These are phyloP conservation scores for Latrodectus elegans DNA, from an alignment of 2,888 invertebrate species.

Conservation along the genomic window DNA sequence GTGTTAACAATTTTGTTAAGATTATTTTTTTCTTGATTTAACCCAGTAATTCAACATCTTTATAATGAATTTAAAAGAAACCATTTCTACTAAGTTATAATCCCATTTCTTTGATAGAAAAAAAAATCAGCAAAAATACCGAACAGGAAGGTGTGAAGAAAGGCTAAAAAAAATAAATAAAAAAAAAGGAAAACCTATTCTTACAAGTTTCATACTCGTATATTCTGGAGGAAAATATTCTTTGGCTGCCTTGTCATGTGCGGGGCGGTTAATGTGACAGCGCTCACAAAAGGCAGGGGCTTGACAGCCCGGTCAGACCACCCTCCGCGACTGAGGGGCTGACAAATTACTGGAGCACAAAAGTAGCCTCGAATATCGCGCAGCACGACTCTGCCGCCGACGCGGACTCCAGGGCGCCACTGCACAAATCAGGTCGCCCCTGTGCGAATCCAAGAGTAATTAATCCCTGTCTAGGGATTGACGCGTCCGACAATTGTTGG, in stretches of 20 bases:
- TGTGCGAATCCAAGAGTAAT: constrained; percentile 46
- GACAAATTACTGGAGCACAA: constrained; percentile 63
- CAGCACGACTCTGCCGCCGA: constrained; percentile 36
- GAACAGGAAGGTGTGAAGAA: too few relatives aligned
- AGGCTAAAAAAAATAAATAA: too few relatives aligned
- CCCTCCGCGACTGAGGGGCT: constrained; percentile 49
- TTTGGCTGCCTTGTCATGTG: constrained; percentile 47
- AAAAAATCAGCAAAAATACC: too few relatives aligned
- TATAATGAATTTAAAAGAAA: too few relatives aligned
- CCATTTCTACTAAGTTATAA: too few relatives aligned
- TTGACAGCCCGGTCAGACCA: constrained; percentile 54
- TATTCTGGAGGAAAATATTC: constrained; percentile 2
- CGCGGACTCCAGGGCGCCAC: constrained; percentile 43
- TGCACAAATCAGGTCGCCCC: constrained; percentile 39
- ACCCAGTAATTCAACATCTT: too few relatives aligned
- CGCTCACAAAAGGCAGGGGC: constrained; percentile 51
- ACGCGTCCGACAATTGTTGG: constrained; percentile 29
- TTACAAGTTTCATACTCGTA: neutral
- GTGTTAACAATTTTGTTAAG: too few relatives aligned
- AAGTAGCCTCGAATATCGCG: constrained; percentile 47
- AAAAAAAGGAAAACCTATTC: neutral
- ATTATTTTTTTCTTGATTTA: too few relatives aligned
- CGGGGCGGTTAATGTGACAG: constrained; percentile 63
- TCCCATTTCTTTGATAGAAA: too few relatives aligned
- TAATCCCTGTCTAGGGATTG: constrained; percentile 58